Evolutionary conservation across 2,797 vertebrate species (phyloP), one percentile per base, ranked within the genome.

Genomic region (Aplochiton taeniatus): DNA sequence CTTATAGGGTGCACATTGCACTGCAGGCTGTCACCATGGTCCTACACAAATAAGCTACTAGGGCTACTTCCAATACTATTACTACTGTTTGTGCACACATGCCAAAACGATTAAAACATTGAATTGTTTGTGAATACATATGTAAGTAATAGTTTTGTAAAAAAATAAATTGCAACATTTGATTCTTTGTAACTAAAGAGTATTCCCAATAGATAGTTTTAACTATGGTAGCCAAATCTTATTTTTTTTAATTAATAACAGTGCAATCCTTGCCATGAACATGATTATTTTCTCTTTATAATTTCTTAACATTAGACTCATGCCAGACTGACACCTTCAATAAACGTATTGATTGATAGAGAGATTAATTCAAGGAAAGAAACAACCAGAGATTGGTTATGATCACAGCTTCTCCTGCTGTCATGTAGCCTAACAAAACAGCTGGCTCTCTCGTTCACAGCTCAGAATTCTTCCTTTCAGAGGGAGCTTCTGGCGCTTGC

Each of bases 41-140:
- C 64, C 75, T 66, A 73, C 56, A 1, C 13, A n/a, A 16, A 43
- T 58, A 73, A 75, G 78, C 71, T 61, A 58, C 63, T 72, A 75
- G 69, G 46, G 9, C 81, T 82, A 52, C 61, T 84, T 31, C 31
- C 31, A 76, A 85, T 70, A 50, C 48, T n/a, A 13, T 50, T 3
- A 31, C 31, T 31, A 48, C 71, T 83, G 47, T 76, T 60, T 47
- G 82, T 81, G 74, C 86, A 87, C 81, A 78, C 18, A 63, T 9
- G 78, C 82, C 83, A 87, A 85, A 84, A 66, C 63, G 73, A 81
- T 72, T 62, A 52, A 47, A 73, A 70, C 44, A 47, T 75, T 59
- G 44, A 17, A 65, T 74, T 71, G 67, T 72, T 67, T 84, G 76
- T 85, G 72, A 83, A 72, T 72, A 81, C 67, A 69, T 3, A 3